A percentile compares a stretch with the other conserved stretches of the same genome.
Evolutionary conservation across 2,888 invertebrate genomes (phyloP).

Genomic region (Salticus scenicus): DNA sequence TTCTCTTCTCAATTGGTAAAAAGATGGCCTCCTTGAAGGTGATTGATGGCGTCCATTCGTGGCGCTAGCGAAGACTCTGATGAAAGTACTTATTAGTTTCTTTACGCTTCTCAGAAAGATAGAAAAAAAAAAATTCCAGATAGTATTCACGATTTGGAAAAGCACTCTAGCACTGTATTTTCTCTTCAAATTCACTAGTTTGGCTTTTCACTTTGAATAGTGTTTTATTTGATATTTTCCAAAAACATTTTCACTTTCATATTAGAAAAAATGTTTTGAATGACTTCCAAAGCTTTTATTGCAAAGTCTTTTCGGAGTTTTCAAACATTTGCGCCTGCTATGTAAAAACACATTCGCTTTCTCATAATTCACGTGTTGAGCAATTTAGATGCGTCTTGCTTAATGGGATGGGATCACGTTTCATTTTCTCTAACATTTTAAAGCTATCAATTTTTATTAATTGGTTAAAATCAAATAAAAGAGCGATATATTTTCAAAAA

Average conservation of each 20-base stretch:
- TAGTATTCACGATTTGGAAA: slow-evolving; percentile 62
- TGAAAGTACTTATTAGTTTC: slow-evolving; percentile 67
- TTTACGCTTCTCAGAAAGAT: slow-evolving; percentile 10
- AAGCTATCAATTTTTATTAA: not conserved
- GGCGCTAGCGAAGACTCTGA: slow-evolving; percentile 34
- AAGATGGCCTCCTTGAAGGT: slow-evolving; percentile 63
- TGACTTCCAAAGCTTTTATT: slow-evolving; percentile 19
- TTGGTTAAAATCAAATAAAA: not conserved
- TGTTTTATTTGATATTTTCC: slow-evolving; percentile 10
- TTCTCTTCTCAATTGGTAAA: slow-evolving; percentile 36
- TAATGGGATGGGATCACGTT: not conserved
- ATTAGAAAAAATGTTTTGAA: slow-evolving; percentile 16
- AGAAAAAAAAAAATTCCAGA: slow-evolving; percentile 31
- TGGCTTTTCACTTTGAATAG: slow-evolving; percentile 14
- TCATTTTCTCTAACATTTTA: not conserved
- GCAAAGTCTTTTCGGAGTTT: not conserved
- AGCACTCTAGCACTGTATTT: slow-evolving; percentile 42
- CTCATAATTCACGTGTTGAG: slow-evolving; percentile 1
- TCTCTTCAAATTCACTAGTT: not conserved
- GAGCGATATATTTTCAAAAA: not conserved
- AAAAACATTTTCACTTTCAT: slow-evolving; percentile 12
- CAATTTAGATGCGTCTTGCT: not conserved
- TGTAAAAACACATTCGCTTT: not conserved
- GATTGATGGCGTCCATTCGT: slow-evolving; percentile 61
- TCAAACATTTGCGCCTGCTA: slow-evolving; percentile 3